Evolutionary conservation across 1,140 invertebrate species (phyloP).

Genomic region (Halesus radiatus): DNA sequence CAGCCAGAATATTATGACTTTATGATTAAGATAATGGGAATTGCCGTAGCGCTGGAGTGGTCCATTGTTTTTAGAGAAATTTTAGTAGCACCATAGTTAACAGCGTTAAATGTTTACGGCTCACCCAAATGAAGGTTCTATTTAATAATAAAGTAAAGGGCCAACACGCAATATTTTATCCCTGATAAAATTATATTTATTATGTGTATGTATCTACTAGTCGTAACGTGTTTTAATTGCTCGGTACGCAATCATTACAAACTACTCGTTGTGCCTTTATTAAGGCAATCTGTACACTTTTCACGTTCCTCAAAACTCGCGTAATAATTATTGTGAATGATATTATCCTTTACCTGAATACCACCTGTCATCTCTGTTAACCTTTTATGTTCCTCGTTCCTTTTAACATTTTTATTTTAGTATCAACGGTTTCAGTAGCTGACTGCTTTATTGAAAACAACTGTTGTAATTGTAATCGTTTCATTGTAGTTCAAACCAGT

Average conservation of each 20-base stretch:
- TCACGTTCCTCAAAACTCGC: no score
- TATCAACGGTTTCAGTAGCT: no score
- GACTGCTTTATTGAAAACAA: no score
- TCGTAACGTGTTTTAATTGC: no score
- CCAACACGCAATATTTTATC: neutral
- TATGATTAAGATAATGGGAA: slow-evolving; percentile 35
- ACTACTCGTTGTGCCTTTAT: no score
- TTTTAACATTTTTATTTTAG: no score
- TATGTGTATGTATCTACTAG: neutral
- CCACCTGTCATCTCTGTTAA: neutral
- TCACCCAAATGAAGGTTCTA: neutral
- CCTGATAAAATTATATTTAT: neutral
- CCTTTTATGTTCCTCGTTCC: neutral
- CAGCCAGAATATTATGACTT: slow-evolving; percentile 14
- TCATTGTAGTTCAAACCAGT: no score
- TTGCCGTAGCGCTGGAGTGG: neutral
- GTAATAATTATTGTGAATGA: no score
- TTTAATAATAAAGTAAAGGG: neutral
- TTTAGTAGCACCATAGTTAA: neutral
- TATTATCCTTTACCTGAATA: neutral
- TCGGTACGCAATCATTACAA: no score
- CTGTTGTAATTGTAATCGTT: no score
- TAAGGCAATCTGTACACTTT: no score
- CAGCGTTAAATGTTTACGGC: slow-evolving; percentile 8
- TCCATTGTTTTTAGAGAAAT: slow-evolving; percentile 4